Percentiles rank a stretch among this genome's conserved stretches.
phyloP scores from a whole-genome alignment of 2,888 invertebrate genomes.

The Ophion ellenae region DNA sequence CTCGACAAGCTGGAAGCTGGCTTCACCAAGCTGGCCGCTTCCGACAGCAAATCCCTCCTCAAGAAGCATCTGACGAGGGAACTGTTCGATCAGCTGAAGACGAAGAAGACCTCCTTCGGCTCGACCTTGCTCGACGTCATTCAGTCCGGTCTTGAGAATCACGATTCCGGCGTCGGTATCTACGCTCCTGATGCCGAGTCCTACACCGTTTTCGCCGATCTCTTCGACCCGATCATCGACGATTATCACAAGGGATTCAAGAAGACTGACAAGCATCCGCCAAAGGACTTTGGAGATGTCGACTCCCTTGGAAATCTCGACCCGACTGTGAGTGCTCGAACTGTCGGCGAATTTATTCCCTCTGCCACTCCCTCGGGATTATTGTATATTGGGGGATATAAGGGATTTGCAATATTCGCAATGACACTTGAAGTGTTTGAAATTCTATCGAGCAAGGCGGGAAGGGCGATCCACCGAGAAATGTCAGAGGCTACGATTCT shows the following conservation, averaged over 20 bases:
- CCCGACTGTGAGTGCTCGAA: constrained; percentile 86
- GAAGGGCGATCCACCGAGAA: too few relatives aligned
- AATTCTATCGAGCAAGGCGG: too few relatives aligned
- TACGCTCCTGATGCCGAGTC: constrained; percentile 99
- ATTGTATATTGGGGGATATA: too few relatives aligned
- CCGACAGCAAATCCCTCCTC: constrained; percentile 97
- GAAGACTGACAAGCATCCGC: constrained; percentile 96
- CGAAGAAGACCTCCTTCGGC: constrained; percentile 96
- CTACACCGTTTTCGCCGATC: constrained; percentile 95
- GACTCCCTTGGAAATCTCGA: constrained; percentile 95
- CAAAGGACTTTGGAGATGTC: constrained; percentile 97
- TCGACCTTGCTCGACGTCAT: constrained; percentile 97
- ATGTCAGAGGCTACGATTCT: too few relatives aligned
- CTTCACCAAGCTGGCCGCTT: constrained; percentile 93
- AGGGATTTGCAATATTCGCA: too few relatives aligned
- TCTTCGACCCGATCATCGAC: constrained; percentile 99
- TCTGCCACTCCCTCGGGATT: not conserved
- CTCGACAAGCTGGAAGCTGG: constrained; percentile 96
- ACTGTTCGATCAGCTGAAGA: constrained; percentile 95
- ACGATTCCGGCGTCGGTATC: constrained; percentile 98
- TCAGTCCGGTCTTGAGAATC: constrained; percentile 98
- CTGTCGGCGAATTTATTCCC: not conserved
- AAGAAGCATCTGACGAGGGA: constrained; percentile 97
- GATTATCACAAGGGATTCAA: constrained; percentile 98
- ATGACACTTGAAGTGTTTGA: too few relatives aligned